phyloP scores from a whole-genome alignment of 2,888 invertebrate species.

The Coelinius sp. region DNA sequence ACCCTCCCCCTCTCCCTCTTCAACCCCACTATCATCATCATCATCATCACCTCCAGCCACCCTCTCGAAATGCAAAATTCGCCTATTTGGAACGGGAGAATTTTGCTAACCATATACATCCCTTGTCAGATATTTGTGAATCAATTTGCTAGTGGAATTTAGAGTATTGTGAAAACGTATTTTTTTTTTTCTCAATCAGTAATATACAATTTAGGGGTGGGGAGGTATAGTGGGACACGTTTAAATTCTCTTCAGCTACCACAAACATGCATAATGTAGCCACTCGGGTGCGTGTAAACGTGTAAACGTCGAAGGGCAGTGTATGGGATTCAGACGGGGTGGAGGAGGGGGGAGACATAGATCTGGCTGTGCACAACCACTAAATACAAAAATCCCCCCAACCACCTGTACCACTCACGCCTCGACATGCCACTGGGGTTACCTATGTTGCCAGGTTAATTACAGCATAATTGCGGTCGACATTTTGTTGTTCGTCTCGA shows the following conservation, averaged over 20 bases:
- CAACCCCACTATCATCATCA: no score
- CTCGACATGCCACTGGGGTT: slow-evolving; percentile 27
- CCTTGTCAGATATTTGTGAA: slow-evolving; percentile 19
- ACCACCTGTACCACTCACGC: slow-evolving; percentile 67
- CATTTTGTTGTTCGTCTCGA: slow-evolving; percentile 65
- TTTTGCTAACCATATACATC: slow-evolving; percentile 28
- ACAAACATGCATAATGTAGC: slow-evolving; percentile 70
- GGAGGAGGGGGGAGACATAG: slow-evolving; percentile 11
- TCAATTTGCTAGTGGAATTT: slow-evolving; percentile 21
- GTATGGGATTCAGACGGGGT: slow-evolving; percentile 8
- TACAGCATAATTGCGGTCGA: slow-evolving; percentile 70
- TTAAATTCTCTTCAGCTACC: slow-evolving; percentile 70
- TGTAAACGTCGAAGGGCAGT: slow-evolving; percentile 55
- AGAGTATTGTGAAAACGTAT: not conserved
- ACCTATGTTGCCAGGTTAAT: slow-evolving; percentile 66
- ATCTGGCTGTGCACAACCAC: slow-evolving; percentile 63
- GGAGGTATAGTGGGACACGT: slow-evolving; percentile 53
- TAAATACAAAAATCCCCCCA: slow-evolving; percentile 70
- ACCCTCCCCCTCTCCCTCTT: not conserved
- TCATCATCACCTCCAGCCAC: slow-evolving; percentile 24
- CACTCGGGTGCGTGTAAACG: slow-evolving; percentile 62
- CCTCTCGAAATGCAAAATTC: slow-evolving; percentile 22
- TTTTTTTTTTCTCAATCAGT: not conserved
- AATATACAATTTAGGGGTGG: slow-evolving; percentile 32
- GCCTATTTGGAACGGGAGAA: slow-evolving; percentile 18